Conservation (phyloP, 1,140 invertebrate species). For the Nomia melanderi region DNA sequence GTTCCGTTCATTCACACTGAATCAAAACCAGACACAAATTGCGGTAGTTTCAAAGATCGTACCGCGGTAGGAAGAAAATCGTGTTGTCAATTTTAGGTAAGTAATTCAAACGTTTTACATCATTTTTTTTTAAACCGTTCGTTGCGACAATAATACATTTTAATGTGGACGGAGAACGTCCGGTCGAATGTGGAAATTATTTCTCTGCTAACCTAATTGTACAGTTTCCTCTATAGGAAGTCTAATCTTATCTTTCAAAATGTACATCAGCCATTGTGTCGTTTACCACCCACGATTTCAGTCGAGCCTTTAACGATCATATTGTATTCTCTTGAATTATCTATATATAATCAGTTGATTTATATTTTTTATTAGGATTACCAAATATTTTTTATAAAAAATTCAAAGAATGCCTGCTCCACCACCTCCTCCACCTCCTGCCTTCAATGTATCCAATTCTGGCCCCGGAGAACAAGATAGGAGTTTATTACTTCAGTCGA, state of each 20-base stretch:
- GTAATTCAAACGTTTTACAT: background rate
- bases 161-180: background rate
- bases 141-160: background rate
- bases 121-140: background rate
- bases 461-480: slow-evolving; percentile 83
- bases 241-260: slow-evolving; percentile 44
- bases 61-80: background rate
- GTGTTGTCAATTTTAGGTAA: slow-evolving; percentile 34
- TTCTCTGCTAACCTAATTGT: slow-evolving; percentile 35
- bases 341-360: background rate
- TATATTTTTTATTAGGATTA: background rate
- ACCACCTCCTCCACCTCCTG: slow-evolving; percentile 83
- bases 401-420: slow-evolving; percentile 82
- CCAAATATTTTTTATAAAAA: slow-evolving; percentile 19
- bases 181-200: slow-evolving; percentile 1
- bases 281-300: background rate
- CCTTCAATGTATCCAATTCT: slow-evolving; percentile 75
- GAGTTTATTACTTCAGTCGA: slow-evolving; percentile 88
- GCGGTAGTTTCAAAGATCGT: slow-evolving; percentile 37
- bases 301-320: background rate
- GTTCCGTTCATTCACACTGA: slow-evolving; percentile 30
- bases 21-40: slow-evolving; percentile 22
- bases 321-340: background rate
- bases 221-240: slow-evolving; percentile 12
- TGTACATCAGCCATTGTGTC: slow-evolving; percentile 12